Percentiles rank a stretch among this genome's conserved stretches.
phyloP scores from a whole-genome alignment of 2,113 vertebrate species.

The Apistogramma diplotaenia region DNA sequence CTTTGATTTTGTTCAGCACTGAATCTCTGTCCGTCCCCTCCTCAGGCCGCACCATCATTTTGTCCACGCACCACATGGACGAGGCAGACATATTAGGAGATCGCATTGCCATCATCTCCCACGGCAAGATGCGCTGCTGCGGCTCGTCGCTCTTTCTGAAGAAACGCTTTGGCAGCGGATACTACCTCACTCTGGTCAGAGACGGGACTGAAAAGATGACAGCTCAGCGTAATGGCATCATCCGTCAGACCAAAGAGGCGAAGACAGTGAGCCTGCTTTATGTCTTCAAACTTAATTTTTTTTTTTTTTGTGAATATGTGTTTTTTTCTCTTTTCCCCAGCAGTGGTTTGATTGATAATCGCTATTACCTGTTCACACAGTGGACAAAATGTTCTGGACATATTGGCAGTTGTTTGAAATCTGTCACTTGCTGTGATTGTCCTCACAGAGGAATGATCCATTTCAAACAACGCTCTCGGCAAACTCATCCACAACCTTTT shows the following conservation, averaged over 20 bases:
- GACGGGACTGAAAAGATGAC: slow-evolving; percentile 70
- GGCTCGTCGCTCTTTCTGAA: slow-evolving; percentile 95
- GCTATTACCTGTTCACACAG: fast-evolving
- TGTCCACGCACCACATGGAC: slow-evolving; percentile 98
- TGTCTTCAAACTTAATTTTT: background rate
- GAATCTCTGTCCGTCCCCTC: background rate
- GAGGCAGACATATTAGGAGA: slow-evolving; percentile 96
- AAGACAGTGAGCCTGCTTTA: background rate
- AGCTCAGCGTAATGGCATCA: slow-evolving; percentile 70
- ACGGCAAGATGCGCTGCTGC: slow-evolving; percentile 92
- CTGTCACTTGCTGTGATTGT: background rate
- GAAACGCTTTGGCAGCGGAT: slow-evolving; percentile 92
- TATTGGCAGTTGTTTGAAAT: background rate
- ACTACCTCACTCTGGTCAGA: slow-evolving; percentile 93
- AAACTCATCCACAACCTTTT: background rate
- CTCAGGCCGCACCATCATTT: slow-evolving; percentile 92
- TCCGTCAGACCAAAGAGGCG: slow-evolving; percentile 64
- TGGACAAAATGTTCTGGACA: background rate
- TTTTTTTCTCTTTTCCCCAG: no score
- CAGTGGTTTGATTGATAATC: background rate
- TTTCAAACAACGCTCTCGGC: background rate
- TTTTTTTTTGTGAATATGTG: background rate
- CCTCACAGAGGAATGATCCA: background rate
- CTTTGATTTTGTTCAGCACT: background rate
- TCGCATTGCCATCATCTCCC: slow-evolving; percentile 94